Evolutionary conservation across 2,888 invertebrate genomes (phyloP), one percentile per base, ranked within the genome.

Genomic region (Xestia c-nigrum): DNA sequence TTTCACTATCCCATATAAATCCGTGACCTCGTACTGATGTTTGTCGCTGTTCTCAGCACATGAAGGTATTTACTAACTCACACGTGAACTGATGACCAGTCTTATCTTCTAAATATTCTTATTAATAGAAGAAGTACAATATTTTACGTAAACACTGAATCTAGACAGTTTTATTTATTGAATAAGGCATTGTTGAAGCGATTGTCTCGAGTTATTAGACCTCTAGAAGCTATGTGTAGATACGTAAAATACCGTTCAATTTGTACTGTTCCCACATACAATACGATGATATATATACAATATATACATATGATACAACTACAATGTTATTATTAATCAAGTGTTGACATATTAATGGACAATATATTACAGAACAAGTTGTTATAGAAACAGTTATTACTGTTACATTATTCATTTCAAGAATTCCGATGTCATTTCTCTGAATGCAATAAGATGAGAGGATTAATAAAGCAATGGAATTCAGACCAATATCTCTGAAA

Each of bases 11-110:
- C 66, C 81, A 68, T 72, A 74, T 68, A 76, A 73, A 69, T 57
- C 77, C 69, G 40, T 76, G 76, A 78, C 81, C 76, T 86, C 68
- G 84, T 57, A 75, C 59, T 68, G 72, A 74, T 50, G 67, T 78
- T 76, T 67, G 77, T 85, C 76, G 59, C 67, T 21, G 43, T 69
- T 64, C 61, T 79, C 61, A 64, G 64, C 71, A 71, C 61, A 59
- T 81, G 65, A 74, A 77, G 66, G 55, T 40, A 74, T 64, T 71
- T 59, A 55, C 61, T 31, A 46, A 52, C 21, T 31, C 63, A 43
- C 55, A 67, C 59, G 52, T 66, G 38, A 66, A 66, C 59, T 46
- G 61, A n/a, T 14, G n/a, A 52, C n/a, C 43, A 61, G 52, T 72
- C 55, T 55, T 72, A 61, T 76, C 63, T 72, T 78, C 16, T 50